Evolutionary conservation across 2,888 invertebrate genomes (phyloP), one percentile per base, ranked within the genome.

Genomic region (Byasa hedistus): DNA sequence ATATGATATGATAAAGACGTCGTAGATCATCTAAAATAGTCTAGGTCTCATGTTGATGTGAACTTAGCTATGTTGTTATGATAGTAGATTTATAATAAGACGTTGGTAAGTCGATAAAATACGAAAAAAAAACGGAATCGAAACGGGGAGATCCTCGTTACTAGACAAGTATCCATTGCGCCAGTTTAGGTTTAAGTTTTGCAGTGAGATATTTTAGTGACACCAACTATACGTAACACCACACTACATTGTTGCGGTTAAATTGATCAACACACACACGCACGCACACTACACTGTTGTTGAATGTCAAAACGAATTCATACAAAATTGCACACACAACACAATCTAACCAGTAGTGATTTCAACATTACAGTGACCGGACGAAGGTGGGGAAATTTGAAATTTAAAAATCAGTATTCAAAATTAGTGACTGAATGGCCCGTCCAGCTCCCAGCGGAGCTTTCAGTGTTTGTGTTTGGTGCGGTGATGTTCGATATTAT

Each of bases 291-390:
- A 76, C 75, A 76, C 80, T 81, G 86, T 84, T 73, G 73, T 73
- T 82, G 78, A 81, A 82, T 84, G 83, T 82, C 82, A 79, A 32
- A 32, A 76, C 76, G 76, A 75, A 82, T 80, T 80, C 78, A 81
- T 77, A 77, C 80, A 77, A 77, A 69, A 69, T 66, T 52, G 60
- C n/a, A n/a, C 59, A 60, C 64, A 48, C 67, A 65, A 77, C 74
- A 75, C 79, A 77, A 73, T 76, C 84, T 90, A 91, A 91, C 85
- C 89, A 91, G 86, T 89, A 84, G 86, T 89, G 91, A 90, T 91
- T 90, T 90, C 85, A 85, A 85, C 87, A 86, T 91, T 90, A 79
- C 91, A 91, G 91, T 88, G 90, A 87, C 90, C 90, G 91, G 90
- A 90, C 89, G 86, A 91, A 83, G 85, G 79, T 86, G 84, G 85